Evolutionary conservation across 2,113 vertebrate species (phyloP).

Genomic region (Micronycteris hirsuta): DNA sequence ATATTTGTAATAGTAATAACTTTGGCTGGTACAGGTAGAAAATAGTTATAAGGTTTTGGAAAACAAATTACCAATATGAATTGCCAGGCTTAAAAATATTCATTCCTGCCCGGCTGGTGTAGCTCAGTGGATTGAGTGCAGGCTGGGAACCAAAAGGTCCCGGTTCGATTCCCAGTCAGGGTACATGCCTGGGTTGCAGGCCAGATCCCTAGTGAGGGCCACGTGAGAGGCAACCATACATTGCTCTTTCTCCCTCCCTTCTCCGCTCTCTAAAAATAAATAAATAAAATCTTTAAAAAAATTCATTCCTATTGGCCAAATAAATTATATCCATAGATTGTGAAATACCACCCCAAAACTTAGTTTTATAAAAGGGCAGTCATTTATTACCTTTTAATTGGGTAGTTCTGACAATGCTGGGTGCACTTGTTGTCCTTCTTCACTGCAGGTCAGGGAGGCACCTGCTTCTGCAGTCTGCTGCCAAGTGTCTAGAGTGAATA

Average conservation of each 20-base stretch:
- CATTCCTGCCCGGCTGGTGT: no score
- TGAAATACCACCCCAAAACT: neutral
- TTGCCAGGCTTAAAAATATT: neutral
- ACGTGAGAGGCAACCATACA: no score
- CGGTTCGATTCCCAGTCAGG: no score
- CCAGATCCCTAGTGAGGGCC: no score
- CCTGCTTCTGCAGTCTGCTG: neutral
- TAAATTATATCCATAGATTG: neutral
- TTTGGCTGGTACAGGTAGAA: neutral
- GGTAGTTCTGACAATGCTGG: neutral
- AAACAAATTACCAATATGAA: neutral
- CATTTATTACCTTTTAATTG: neutral
- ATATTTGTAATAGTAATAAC: neutral
- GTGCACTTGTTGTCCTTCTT: neutral
- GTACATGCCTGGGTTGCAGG: no score
- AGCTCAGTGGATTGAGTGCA: no score
- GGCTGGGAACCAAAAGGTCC: no score
- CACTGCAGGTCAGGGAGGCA: neutral
- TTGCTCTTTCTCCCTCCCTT: no score
- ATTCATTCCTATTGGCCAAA: no score
- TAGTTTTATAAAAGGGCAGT: neutral
- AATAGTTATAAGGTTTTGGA: neutral
- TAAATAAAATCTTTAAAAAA: no score
- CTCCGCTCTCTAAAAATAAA: no score
- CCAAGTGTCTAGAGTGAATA: neutral